These are phyloP conservation scores for Halictus ligatus DNA, from an alignment of 2,888 invertebrate genomes.

Conservation along the genomic window DNA sequence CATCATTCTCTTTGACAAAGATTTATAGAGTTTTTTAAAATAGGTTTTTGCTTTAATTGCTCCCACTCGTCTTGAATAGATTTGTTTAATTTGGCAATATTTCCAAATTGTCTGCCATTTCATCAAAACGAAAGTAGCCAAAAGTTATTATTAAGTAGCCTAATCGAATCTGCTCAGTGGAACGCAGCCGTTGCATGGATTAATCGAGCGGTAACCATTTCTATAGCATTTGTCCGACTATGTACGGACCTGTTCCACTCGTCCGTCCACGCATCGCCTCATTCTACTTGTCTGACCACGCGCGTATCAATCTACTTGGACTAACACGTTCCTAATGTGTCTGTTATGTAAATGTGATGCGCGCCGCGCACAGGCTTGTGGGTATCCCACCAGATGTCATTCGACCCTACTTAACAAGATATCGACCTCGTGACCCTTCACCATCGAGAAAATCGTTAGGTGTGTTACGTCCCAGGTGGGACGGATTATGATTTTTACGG, in stretches of 20 bases:
- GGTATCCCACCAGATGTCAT: neutral
- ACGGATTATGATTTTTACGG: too few relatives aligned
- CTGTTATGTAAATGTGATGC: neutral
- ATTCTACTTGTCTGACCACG: neutral
- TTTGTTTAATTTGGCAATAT: too few relatives aligned
- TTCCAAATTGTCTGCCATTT: too few relatives aligned
- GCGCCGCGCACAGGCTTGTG: neutral
- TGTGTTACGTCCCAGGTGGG: too few relatives aligned
- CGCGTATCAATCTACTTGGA: neutral
- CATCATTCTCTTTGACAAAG: too few relatives aligned
- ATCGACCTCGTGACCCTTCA: neutral
- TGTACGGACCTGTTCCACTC: neutral
- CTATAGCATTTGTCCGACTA: neutral
- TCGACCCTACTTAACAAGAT: neutral
- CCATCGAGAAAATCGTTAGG: neutral
- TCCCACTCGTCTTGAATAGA: too few relatives aligned
- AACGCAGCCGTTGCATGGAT: neutral
- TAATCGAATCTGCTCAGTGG: neutral
- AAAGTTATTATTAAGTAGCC: neutral
- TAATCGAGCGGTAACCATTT: neutral
- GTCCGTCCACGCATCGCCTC: neutral
- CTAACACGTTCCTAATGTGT: neutral
- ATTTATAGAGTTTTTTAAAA: too few relatives aligned
- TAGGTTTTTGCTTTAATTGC: too few relatives aligned
- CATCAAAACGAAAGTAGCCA: neutral